A percentile compares a stretch with the other conserved stretches of the same genome.
Evolutionary conservation across 2,113 vertebrate genomes (phyloP).

Genomic region (Syrmaticus mikado): DNA sequence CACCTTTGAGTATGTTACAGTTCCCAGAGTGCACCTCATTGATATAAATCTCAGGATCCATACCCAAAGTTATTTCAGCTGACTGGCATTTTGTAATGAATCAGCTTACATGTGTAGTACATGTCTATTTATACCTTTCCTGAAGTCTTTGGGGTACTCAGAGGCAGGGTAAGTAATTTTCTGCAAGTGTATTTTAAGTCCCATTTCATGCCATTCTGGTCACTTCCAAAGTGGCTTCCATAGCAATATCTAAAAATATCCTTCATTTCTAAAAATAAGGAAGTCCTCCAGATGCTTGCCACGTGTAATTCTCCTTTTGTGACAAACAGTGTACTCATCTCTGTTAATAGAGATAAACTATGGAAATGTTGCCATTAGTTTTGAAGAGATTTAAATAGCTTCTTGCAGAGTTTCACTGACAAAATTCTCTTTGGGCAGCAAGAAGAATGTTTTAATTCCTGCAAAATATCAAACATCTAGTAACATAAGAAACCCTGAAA

Average conservation of each 20-base stretch:
- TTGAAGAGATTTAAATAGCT: not conserved
- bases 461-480: not conserved
- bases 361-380: not conserved
- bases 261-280: conserved; percentile 49
- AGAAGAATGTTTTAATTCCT: not conserved
- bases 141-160: not conserved
- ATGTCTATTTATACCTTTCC: not conserved
- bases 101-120: not conserved
- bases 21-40: not conserved
- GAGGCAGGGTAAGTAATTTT: not conserved
- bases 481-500: not conserved
- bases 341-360: not conserved
- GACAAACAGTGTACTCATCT: not conserved
- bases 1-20: not conserved
- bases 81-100: not conserved
- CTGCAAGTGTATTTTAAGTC: not conserved
- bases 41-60: not conserved
- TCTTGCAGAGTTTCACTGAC: not conserved
- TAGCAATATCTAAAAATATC: conserved; percentile 59
- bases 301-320: not conserved
- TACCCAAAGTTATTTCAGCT: not conserved
- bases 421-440: not conserved
- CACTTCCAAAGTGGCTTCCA: conserved; percentile 42
- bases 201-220: not conserved
- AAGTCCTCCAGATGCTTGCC: not conserved